Base-by-base conservation (phyloP, 2,113 vertebrate genomes). In the Xiphophorus maculatus region DNA sequence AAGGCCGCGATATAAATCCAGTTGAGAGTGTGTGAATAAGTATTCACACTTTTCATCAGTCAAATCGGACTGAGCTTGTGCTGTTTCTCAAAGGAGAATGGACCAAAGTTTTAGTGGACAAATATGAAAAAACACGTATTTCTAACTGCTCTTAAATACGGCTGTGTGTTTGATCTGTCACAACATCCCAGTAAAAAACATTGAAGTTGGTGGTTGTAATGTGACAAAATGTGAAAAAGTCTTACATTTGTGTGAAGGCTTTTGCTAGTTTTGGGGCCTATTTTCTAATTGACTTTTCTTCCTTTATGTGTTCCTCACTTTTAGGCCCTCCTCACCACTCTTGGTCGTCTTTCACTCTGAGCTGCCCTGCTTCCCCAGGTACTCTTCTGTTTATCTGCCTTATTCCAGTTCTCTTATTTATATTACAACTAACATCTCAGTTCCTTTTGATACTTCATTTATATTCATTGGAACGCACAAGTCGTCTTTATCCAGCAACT, bases 331-430 rank as follows among this genome's bases (percentile, higher is more conserved):
- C 86, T 61, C 92, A 89, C 30, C 91, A 94, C 74, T 95, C 94
- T 73, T 94, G 91, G 92, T 95, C 94, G 4, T 93, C 94, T 92
- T 94, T 94, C 81, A 90, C 87, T 79, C 73, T 94, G 82, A 89
- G 90, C 87, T 94, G 87, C 81, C 81, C 93, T 76, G 62, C 91
- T 64, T 93, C 92, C 89, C 91, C 91, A 95, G 93, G 93, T 95
- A 95, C 72, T 73, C 82, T 40, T 85, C 54, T 58, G 8, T 28
- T 81, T 19, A 19, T 48, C 44, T 48, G 44, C 68, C 71, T 68
- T 80, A 10, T 61, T 28, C 44, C 44, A 48, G 62, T 28, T 40
- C 1, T 25, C 0, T 13, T 1, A 2, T 63, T n/a, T 69, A 2
- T 17, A 13, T 32, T 58, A 11, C 25, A n/a, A 58, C 5, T 25